Percentiles rank a stretch among this genome's conserved stretches.
phyloP scores from a whole-genome alignment of 2,888 invertebrate genomes.

The Apodemia duryi region DNA sequence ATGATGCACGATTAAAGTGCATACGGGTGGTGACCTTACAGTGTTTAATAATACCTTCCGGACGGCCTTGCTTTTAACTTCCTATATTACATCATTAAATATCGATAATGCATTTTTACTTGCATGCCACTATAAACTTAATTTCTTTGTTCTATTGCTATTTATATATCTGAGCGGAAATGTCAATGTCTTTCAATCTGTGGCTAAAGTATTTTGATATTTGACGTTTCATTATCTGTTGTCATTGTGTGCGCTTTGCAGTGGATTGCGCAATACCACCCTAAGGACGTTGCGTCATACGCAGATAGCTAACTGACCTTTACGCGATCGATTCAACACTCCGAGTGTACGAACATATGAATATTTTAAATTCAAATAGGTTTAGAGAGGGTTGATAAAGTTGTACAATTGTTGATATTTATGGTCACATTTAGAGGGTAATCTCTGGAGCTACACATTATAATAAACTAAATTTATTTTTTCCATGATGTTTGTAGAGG shows the following conservation, averaged over 20 bases:
- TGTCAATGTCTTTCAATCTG: conserved; percentile 20
- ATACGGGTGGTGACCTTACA: conserved; percentile 52
- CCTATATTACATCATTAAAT: conserved; percentile 70
- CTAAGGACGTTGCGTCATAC: conserved; percentile 64
- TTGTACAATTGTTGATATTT: too few species aligned
- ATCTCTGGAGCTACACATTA: too few species aligned
- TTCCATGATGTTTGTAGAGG: too few species aligned
- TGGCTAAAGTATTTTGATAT: conserved; percentile 19
- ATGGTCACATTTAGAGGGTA: too few species aligned
- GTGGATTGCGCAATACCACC: conserved; percentile 60
- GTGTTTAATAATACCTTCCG: conserved; percentile 59
- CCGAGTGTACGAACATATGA: conserved; percentile 16
- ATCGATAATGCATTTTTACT: conserved; percentile 54
- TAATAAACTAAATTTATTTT: too few species aligned
- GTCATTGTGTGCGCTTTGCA: conserved; percentile 43
- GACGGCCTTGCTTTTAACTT: conserved; percentile 64
- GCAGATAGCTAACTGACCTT: conserved; percentile 63
- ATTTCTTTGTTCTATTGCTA: conserved; percentile 44
- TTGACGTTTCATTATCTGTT: conserved; percentile 25
- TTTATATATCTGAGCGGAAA: conserved; percentile 28
- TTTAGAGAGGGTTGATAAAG: background rate
- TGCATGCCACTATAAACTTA: conserved; percentile 42
- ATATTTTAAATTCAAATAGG: conserved; percentile 13
- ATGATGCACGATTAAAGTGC: conserved; percentile 54
- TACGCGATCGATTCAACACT: conserved; percentile 59